phyloP scores from a whole-genome alignment of 2,113 vertebrate species.

The Chloropsis cyanopogon region DNA sequence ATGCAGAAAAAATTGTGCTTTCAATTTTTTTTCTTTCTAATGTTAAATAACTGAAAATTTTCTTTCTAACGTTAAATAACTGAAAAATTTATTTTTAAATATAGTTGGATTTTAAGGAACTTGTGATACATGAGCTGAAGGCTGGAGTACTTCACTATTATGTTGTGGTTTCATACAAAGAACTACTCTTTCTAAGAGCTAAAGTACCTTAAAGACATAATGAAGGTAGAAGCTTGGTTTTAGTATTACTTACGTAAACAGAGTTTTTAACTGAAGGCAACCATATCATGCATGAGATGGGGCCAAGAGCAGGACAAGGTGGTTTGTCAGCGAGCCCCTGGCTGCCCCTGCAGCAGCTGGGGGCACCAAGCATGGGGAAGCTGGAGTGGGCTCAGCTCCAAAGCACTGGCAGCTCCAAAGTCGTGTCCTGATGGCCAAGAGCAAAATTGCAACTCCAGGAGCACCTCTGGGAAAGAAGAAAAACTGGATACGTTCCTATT shows the following conservation, averaged over 20 bases:
- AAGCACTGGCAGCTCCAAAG: neutral
- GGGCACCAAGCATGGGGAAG: accelerated
- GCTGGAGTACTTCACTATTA: neutral
- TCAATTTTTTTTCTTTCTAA: neutral
- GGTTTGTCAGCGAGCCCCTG: neutral
- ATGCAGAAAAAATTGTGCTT: neutral
- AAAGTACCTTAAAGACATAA: neutral
- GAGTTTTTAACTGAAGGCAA: neutral
- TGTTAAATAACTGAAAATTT: neutral
- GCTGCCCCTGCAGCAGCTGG: neutral
- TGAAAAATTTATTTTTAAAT: neutral
- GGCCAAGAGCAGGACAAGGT: neutral
- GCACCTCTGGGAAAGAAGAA: neutral
- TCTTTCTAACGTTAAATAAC: neutral
- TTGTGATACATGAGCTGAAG: neutral
- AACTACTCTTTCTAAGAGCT: neutral
- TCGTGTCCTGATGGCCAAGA: accelerated
- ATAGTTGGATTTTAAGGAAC: neutral
- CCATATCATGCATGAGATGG: accelerated
- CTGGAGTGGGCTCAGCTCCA: neutral
- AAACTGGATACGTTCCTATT: neutral
- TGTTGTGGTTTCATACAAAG: neutral
- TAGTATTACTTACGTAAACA: neutral
- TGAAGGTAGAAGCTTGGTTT: neutral
- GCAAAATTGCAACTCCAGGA: neutral